Evolutionary conservation across 2,797 vertebrate genomes (phyloP).

Genomic region (Rhincodon typus): DNA sequence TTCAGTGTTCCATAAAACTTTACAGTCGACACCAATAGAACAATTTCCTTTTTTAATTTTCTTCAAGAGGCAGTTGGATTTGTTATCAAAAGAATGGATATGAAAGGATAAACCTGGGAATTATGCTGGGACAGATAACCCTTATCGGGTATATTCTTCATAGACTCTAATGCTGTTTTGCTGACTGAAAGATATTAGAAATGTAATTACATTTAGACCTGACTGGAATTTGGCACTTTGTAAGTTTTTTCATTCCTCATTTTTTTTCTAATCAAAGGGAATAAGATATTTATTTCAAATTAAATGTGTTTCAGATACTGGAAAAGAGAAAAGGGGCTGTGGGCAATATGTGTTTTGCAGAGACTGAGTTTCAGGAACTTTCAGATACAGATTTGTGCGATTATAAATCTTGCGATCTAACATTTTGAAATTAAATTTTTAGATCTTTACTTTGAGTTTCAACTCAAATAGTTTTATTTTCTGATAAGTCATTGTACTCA

Average conservation of each 20-base stretch:
- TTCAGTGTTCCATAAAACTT: background rate
- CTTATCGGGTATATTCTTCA: background rate
- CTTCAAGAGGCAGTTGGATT: background rate
- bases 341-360: background rate
- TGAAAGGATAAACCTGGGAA: background rate
- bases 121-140: background rate
- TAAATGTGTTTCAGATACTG: background rate
- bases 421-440: background rate
- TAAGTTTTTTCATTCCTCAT: too few species aligned
- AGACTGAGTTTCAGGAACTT: background rate
- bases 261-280: background rate
- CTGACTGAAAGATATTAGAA: background rate
- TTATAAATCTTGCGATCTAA: background rate
- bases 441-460: background rate
- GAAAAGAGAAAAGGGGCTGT: background rate
- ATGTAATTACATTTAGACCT: constrained; percentile 7
- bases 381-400: background rate
- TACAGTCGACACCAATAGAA: background rate
- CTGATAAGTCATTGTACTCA: background rate
- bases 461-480: background rate
- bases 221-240: background rate
- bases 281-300: background rate
- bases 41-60: constrained; percentile 14
- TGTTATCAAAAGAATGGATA: constrained; percentile 13
- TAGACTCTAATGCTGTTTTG: background rate